phyloP scores from a whole-genome alignment of 2,888 invertebrate genomes.

The Cephus pygmeus region DNA sequence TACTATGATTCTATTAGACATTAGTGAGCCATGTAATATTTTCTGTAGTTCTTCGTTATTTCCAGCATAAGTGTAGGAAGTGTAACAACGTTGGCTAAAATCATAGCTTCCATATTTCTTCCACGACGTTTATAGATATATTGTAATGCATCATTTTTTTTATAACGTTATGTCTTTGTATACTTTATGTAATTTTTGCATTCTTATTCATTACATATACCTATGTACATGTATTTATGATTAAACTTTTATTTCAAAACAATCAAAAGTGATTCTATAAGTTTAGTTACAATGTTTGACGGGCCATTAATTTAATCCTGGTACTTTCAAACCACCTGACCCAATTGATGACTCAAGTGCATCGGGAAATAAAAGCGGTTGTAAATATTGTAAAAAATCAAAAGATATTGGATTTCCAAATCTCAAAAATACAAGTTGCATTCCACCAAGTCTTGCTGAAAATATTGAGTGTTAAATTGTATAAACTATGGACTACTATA shows the following conservation, averaged over 20 bases:
- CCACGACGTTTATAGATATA: constrained; percentile 8
- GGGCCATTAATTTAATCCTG: constrained; percentile 11
- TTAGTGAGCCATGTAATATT: constrained; percentile 3
- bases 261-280: not conserved
- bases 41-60: constrained; percentile 32
- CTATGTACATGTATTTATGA: constrained; percentile 32
- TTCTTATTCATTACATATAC: constrained; percentile 7
- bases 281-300: not conserved
- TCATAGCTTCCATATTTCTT: constrained; percentile 10
- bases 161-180: not conserved
- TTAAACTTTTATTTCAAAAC: constrained; percentile 29
- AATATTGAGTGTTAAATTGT: not conserved
- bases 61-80: constrained; percentile 51
- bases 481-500: not conserved
- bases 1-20: not conserved
- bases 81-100: constrained; percentile 38
- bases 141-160: constrained; percentile 6
- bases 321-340: constrained; percentile 2
- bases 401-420: not conserved
- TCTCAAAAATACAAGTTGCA: constrained; percentile 7
- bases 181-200: constrained; percentile 4
- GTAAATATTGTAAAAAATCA: constrained; percentile 5
- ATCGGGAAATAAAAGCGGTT: not conserved
- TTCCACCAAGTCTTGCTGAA: constrained; percentile 6
- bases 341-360: too few relatives aligned